Base-by-base conservation (phyloP, 2,113 vertebrate genomes). In the Cervus canadensis region DNA sequence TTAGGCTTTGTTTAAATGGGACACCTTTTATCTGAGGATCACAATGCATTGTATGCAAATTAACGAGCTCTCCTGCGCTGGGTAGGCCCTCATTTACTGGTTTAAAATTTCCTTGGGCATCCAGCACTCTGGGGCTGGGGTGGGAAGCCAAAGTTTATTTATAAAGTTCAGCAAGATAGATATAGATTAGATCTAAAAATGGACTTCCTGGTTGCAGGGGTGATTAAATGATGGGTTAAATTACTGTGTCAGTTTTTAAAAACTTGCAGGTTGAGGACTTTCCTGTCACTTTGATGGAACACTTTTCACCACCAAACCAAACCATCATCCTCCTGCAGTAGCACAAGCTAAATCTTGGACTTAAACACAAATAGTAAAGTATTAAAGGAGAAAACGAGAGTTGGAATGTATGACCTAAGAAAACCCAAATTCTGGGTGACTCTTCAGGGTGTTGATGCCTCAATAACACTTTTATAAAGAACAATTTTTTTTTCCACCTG, bases 101-200 rank as follows among this genome's bases (percentile, higher is more conserved):
- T 95, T 89, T 83, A 86, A 56, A 83, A 76, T 84, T 95, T 96
- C 91, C 45, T 60, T 60, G 48, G 48, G n/a, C 79, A 56, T n/a
- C 45, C 30, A 62, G 40, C 6, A 45, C 48, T 95, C 62, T 93
- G 59, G 92, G 52, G 57, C 43, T 92, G 79, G 85, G 59, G n/a
- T 88, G 50, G 94, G 90, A 94, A 94, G 59, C 56, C 56, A 71
- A 95, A 67, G 60, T 97, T 67, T 97, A 97, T 97, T 97, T 98
- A 89, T 89, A 91, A 97, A 60, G 85, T 95, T 76, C 52, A 95
- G 89, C 57, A 81, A 23, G 60, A 48, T 85, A 64, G 76, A 94
- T 78, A 25, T 67, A 97, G 97, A 97, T 98, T 96, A 95, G 96
- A 97, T 98, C 84, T 97, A 43, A 48, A 91, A 90, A 81, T 85